phyloP scores from a whole-genome alignment of 2,113 vertebrate species.

The Halichoeres trimaculatus region DNA sequence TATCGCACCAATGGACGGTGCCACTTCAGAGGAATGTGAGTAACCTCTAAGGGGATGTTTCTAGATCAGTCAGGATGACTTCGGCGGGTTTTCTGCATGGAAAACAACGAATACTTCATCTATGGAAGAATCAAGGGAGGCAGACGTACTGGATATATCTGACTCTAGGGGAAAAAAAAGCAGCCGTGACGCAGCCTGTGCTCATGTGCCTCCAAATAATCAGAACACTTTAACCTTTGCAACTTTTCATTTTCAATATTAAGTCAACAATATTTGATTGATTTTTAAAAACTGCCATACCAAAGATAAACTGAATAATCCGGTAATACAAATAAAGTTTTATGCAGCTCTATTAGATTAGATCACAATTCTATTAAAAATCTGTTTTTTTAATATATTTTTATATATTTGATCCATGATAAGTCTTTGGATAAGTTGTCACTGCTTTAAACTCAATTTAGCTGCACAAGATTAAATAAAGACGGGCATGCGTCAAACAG shows the following conservation, averaged over 20 bases:
- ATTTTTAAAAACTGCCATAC: not conserved
- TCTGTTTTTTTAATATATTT: no score
- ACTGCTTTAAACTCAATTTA: not conserved
- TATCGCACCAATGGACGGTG: not conserved
- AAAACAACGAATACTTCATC: not conserved
- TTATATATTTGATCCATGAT: no score
- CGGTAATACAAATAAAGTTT: no score
- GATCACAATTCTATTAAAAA: no score
- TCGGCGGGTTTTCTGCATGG: not conserved
- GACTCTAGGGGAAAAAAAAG: not conserved
- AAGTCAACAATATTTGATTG: not conserved
- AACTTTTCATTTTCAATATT: not conserved
- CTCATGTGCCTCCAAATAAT: conserved; percentile 14
- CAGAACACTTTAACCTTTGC: not conserved
- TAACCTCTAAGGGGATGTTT: conserved; percentile 10
- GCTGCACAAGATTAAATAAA: not conserved
- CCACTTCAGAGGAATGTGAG: conserved; percentile 59
- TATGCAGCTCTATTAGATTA: no score
- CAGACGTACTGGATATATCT: not conserved
- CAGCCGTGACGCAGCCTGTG: not conserved
- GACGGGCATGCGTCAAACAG: not conserved
- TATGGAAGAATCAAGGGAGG: not conserved
- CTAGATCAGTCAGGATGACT: not conserved
- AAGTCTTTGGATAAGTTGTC: no score
- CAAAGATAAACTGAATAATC: not conserved